Evolutionary conservation across 2,113 vertebrate species (phyloP).

Genomic region (Tursiops truncatus): DNA sequence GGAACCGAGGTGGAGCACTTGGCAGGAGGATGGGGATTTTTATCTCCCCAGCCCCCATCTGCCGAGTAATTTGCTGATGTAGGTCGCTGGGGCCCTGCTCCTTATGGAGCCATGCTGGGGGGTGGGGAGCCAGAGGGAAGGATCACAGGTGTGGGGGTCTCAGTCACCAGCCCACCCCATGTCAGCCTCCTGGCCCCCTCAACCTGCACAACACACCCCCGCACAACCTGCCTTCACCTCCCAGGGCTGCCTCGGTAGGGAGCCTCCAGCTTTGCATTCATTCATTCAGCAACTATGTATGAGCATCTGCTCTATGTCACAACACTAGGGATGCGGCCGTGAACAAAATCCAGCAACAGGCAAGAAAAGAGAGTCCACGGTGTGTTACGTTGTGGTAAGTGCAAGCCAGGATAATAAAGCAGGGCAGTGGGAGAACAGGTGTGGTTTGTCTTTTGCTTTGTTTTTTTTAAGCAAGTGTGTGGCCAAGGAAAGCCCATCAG

Average conservation of each 20-base stretch:
- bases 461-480: not conserved
- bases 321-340: too few species aligned
- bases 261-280: not conserved
- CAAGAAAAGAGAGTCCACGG: not conserved
- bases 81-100: not conserved
- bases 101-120: not conserved
- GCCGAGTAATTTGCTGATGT: not conserved
- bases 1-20: not conserved
- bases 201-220: accelerated
- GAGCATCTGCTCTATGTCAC: not conserved
- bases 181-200: not conserved
- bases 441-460: not conserved
- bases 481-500: not conserved
- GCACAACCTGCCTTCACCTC: not conserved
- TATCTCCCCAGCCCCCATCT: not conserved
- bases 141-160: not conserved
- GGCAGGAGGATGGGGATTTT: slow-evolving; percentile 21
- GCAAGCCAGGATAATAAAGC: not conserved
- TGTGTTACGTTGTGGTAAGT: not conserved
- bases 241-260: not conserved
- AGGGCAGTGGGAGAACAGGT: not conserved
- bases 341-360: not conserved
- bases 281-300: not conserved
- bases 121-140: not conserved
- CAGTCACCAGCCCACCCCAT: accelerated